A percentile compares a stretch with the other conserved stretches of the same genome.
Evolutionary conservation across 2,888 invertebrate genomes (phyloP).

Genomic region (Papilio protenor): DNA sequence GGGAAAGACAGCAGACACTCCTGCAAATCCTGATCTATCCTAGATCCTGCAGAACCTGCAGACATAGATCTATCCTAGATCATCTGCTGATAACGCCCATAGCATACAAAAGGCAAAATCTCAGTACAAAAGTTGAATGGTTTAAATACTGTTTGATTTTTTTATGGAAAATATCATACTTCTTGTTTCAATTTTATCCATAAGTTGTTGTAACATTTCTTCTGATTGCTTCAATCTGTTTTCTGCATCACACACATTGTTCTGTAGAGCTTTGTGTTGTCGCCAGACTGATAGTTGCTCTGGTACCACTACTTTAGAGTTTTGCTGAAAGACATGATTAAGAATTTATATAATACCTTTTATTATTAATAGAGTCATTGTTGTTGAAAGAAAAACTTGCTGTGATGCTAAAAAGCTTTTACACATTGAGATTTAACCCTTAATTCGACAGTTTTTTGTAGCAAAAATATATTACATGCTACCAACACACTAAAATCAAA

Average conservation of each 20-base stretch:
- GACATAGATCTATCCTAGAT: no score
- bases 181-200: constrained; percentile 66
- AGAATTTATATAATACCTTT: neutral
- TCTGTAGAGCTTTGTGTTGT: constrained; percentile 58
- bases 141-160: neutral
- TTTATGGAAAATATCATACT: constrained; percentile 56
- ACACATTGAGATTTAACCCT: no score
- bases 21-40: no score
- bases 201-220: constrained; percentile 56
- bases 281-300: constrained; percentile 66
- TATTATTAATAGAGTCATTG: neutral
- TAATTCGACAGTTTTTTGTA: no score
- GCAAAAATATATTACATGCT: no score
- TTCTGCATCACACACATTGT: constrained; percentile 62
- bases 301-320: constrained; percentile 60
- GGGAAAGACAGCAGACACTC: no score
- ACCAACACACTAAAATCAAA: no score
- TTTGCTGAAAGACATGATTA: constrained; percentile 50
- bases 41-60: no score
- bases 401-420: neutral
- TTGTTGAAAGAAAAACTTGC: neutral
- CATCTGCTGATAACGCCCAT: no score
- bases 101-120: neutral
- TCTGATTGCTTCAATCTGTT: constrained; percentile 53
- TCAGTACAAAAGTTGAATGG: neutral